Evolutionary conservation across 2,888 invertebrate genomes (phyloP).

Genomic region (Lithosia quadra): DNA sequence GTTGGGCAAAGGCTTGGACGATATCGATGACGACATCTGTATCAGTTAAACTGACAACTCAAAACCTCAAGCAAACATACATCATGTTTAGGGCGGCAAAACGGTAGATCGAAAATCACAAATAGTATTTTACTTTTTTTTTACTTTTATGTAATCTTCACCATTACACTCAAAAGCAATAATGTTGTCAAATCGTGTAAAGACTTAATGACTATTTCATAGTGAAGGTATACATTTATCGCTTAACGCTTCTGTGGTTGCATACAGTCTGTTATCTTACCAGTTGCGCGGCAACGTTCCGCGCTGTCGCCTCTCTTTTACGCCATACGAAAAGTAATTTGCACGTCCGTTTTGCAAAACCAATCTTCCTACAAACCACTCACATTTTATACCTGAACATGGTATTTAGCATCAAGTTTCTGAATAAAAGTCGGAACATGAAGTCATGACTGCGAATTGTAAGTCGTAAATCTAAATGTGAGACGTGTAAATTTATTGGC

Average conservation of each 20-base stretch:
- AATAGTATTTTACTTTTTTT: neutral
- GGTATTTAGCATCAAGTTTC: constrained; percentile 32
- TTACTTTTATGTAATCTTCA: neutral
- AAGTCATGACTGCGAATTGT: neutral
- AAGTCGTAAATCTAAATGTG: neutral
- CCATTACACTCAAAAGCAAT: constrained; percentile 3
- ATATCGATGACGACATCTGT: too few species aligned
- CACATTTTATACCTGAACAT: constrained; percentile 37
- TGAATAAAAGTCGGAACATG: constrained; percentile 17
- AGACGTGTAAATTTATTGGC: neutral
- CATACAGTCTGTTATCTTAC: constrained; percentile 67
- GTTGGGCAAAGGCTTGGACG: too few species aligned
- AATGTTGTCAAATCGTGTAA: constrained; percentile 13
- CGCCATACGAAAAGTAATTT: constrained; percentile 71
- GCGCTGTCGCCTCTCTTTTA: constrained; percentile 73
- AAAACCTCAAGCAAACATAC: neutral
- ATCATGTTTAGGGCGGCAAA: neutral
- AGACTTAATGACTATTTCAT: constrained; percentile 32
- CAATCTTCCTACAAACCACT: constrained; percentile 46
- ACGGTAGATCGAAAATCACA: neutral
- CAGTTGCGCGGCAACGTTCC: constrained; percentile 67
- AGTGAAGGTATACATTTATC: constrained; percentile 50
- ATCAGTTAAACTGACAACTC: neutral
- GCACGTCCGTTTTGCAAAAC: constrained; percentile 71
- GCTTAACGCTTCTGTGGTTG: constrained; percentile 61